A percentile compares a stretch with the other conserved stretches of the same genome.
These are phyloP conservation scores for Boloria selene DNA, from an alignment of 2,888 invertebrate genomes.

Conservation along the genomic window DNA sequence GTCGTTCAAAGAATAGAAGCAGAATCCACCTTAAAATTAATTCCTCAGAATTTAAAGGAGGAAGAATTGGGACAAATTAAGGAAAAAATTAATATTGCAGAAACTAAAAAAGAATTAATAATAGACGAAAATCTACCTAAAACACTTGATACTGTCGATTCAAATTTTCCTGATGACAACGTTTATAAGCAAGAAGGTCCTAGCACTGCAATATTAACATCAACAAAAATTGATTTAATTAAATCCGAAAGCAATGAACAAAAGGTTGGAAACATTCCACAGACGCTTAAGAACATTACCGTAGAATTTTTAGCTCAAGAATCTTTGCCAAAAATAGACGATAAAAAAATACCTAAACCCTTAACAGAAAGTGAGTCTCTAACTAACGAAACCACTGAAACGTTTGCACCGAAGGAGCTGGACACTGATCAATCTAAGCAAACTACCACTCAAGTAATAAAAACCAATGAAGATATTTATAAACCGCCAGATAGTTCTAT, in stretches of 20 bases:
- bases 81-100: too few species aligned
- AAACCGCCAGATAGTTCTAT: too few species aligned
- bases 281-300: conserved; percentile 10
- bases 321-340: neutral
- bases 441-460: neutral
- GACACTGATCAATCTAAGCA: neutral
- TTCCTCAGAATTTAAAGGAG: too few species aligned
- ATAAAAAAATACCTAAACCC: neutral
- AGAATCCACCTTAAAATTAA: too few species aligned
- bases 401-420: neutral
- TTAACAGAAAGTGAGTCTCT: neutral
- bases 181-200: too few species aligned
- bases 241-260: too few species aligned
- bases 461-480: too few species aligned
- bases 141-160: neutral
- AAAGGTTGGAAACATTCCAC: neutral
- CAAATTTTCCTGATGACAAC: neutral
- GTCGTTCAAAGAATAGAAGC: too few species aligned
- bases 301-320: conserved; percentile 17
- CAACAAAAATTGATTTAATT: too few species aligned
- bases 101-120: too few species aligned
- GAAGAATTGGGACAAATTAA: too few species aligned
- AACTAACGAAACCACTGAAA: neutral
- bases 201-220: conserved; percentile 7
- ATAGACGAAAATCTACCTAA: conserved; percentile 2